A percentile compares a stretch with the other conserved stretches of the same genome.
Evolutionary conservation across 2,113 vertebrate genomes (phyloP).

Genomic region (Rattus norvegicus): GRCr8 NC_086027.1:58596001-58596500

Average conservation of each 20-base stretch:
- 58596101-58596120: not conserved
- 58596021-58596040: conserved; percentile 15
- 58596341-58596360: conserved; percentile 69
- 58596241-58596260: conserved; percentile 66
- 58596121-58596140: not conserved
- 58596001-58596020: conserved; percentile 65
- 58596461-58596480: not conserved
- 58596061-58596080: conserved; percentile 62
- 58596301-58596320: conserved; percentile 73
- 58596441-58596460: conserved; percentile 21
- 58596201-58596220: conserved; percentile 16
- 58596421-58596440: conserved; percentile 45
- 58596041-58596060: conserved; percentile 2
- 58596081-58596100: conserved; percentile 15
- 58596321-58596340: conserved; percentile 77
- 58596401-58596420: conserved; percentile 40
- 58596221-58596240: conserved; percentile 60
- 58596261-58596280: conserved; percentile 62
- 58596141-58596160: not conserved
- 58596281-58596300: conserved; percentile 61
- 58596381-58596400: conserved; percentile 69
- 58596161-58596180: conserved; percentile 50
- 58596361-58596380: conserved; percentile 69
- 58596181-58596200: conserved; percentile 70
- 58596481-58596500: not conserved